Conservation (phyloP, 2,888 invertebrate genomes). For the Druceiella hillmani region DNA sequence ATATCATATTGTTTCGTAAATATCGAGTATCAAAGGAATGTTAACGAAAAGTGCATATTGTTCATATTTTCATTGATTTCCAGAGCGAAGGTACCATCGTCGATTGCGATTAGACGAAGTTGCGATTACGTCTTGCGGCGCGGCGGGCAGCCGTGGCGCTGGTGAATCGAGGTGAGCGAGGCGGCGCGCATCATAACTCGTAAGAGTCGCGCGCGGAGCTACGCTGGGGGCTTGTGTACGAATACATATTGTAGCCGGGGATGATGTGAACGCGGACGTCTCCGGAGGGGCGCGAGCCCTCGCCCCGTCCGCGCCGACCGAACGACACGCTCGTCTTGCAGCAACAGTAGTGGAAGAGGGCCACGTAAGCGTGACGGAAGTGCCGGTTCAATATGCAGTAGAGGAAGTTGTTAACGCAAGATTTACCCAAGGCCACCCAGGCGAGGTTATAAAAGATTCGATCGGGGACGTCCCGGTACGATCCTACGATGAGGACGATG, state of each 20-base stretch:
- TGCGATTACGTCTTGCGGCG: too few species aligned
- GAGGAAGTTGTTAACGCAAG: conserved; percentile 60
- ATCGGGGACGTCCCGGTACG: conserved; percentile 43
- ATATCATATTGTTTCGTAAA: too few species aligned
- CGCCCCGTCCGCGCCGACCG: conserved; percentile 53
- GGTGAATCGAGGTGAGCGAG: background rate
- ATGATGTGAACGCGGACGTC: conserved; percentile 74
- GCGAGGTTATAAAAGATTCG: conserved; percentile 59
- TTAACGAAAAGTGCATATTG: too few species aligned
- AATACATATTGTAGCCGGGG: conserved; percentile 63
- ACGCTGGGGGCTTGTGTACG: conserved; percentile 54
- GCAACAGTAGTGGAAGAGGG: conserved; percentile 73
- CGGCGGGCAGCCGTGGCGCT: too few species aligned
- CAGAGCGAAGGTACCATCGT: too few species aligned
- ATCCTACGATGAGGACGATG: conserved; percentile 51
- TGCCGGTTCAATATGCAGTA: conserved; percentile 61
- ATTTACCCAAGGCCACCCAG: conserved; percentile 66
- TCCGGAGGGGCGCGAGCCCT: conserved; percentile 41
- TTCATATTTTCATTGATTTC: too few species aligned
- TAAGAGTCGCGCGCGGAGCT: conserved; percentile 27
- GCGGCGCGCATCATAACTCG: conserved; percentile 24
- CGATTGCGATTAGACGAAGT: too few species aligned
- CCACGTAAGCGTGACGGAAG: conserved; percentile 66
- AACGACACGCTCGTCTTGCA: conserved; percentile 71
- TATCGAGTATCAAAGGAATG: too few species aligned